Percentiles rank a stretch among this genome's conserved stretches.
Conservation (phyloP, 2,113 vertebrate species). For the Lucifuga dentata region DNA sequence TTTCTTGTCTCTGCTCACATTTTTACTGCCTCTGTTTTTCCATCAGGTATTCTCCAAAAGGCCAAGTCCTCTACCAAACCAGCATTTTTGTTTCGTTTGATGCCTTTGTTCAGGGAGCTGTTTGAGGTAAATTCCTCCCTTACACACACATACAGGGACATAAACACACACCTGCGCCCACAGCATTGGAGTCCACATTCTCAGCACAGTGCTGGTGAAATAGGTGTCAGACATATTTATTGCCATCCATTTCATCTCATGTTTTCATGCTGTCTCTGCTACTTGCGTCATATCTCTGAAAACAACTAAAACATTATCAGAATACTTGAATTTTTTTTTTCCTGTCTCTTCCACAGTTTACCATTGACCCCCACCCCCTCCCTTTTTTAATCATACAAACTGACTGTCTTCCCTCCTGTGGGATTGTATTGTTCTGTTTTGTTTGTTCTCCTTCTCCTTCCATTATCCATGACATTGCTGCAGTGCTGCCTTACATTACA, state of each 20-base stretch:
- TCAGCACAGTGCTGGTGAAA: slow-evolving; percentile 35
- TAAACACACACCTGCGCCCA: slow-evolving; percentile 12
- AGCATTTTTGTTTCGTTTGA: slow-evolving; percentile 84
- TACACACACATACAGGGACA: slow-evolving; percentile 1
- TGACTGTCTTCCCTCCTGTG: slow-evolving; percentile 26
- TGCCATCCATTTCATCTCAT: slow-evolving; percentile 34
- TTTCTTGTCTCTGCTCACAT: slow-evolving; percentile 15
- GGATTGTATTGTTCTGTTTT: slow-evolving; percentile 13
- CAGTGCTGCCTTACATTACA: background rate
- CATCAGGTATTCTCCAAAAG: slow-evolving; percentile 77
- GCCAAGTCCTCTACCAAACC: slow-evolving; percentile 81
- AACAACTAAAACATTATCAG: slow-evolving; percentile 18
- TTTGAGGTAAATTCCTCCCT: slow-evolving; percentile 76
- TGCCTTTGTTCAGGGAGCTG: slow-evolving; percentile 84
- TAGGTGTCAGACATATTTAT: slow-evolving; percentile 38
- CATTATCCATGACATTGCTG: slow-evolving; percentile 14
- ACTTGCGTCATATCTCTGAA: slow-evolving; percentile 32
- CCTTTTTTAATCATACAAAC: slow-evolving; percentile 21
- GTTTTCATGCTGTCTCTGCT: slow-evolving; percentile 41
- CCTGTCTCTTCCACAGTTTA: slow-evolving; percentile 22
- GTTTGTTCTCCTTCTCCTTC: slow-evolving; percentile 21
- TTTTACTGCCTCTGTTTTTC: slow-evolving; percentile 36
- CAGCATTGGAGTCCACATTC: background rate
- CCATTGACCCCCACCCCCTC: background rate
- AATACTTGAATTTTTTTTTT: slow-evolving; percentile 16